Evolutionary conservation across 2,113 vertebrate species (phyloP).

Genomic region (Podarcis raffonei): DNA sequence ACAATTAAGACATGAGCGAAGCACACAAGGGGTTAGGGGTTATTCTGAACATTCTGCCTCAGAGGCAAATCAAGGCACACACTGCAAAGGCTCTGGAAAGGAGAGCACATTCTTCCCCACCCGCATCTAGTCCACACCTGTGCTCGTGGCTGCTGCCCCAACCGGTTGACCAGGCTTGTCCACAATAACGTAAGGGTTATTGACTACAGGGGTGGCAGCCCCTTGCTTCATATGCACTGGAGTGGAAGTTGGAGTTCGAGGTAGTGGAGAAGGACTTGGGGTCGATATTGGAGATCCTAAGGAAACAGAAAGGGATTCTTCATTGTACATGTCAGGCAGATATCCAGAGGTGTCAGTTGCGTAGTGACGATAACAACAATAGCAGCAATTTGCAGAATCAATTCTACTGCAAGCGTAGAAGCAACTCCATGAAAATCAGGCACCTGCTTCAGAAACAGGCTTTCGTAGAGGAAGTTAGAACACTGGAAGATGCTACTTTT

Average conservation of each 20-base stretch:
- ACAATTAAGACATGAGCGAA: not conserved
- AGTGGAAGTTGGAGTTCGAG: conserved; percentile 90
- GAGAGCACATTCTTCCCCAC: not conserved
- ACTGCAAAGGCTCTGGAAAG: not conserved
- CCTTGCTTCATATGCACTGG: conserved; percentile 91
- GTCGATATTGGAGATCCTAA: conserved; percentile 96
- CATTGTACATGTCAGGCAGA: conserved; percentile 45
- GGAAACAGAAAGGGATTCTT: conserved; percentile 66
- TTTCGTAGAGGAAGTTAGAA: conserved; percentile 17
- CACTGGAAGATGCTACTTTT: not conserved
- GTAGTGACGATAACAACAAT: not conserved
- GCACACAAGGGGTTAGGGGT: not conserved
- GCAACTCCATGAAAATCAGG: conserved; percentile 14
- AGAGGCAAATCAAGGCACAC: not conserved
- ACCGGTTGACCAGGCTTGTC: conserved; percentile 90
- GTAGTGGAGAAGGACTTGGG: conserved; percentile 93
- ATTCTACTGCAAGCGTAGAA: conserved; percentile 23
- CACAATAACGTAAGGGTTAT: conserved; percentile 87
- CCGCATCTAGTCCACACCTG: conserved; percentile 66
- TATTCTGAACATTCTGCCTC: not conserved
- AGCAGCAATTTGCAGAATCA: conserved; percentile 8
- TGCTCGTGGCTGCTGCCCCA: conserved; percentile 77
- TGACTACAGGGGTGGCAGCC: conserved; percentile 80
- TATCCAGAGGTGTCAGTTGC: conserved; percentile 26
- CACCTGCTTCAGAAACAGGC: not conserved